phyloP scores from a whole-genome alignment of 2,797 vertebrate genomes.

The Poliocrania exsul region DNA sequence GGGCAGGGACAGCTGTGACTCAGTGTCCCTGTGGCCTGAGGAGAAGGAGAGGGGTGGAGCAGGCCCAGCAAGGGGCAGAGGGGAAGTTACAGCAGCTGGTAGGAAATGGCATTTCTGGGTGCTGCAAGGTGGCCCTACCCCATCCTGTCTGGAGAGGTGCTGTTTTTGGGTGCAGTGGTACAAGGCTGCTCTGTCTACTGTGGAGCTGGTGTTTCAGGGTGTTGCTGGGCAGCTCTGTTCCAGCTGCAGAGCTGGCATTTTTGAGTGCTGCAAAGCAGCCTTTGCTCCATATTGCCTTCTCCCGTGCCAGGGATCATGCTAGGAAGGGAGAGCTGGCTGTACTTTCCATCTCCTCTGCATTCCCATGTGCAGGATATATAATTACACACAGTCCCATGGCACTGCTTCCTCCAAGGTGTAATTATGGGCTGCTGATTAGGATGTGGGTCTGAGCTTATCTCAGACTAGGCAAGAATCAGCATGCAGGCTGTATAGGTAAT shows the following conservation, averaged over 20 bases:
- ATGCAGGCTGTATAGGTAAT: fast-evolving
- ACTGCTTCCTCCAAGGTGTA: neutral
- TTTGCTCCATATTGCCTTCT: neutral
- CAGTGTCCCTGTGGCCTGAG: neutral
- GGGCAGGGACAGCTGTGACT: neutral
- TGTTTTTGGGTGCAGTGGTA: neutral
- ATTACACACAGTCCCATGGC: neutral
- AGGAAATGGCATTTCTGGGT: neutral
- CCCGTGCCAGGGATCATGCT: neutral
- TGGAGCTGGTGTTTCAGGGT: neutral
- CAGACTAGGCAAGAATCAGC: neutral
- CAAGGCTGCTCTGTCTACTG: neutral
- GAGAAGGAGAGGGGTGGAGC: neutral
- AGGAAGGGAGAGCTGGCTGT: neutral
- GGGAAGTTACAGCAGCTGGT: slow-evolving; percentile 12
- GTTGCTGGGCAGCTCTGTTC: neutral
- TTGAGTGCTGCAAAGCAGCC: neutral
- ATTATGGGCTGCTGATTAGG: neutral
- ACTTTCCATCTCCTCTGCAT: neutral
- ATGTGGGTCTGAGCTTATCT: neutral
- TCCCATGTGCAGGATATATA: neutral
- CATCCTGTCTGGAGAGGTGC: neutral
- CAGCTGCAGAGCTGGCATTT: neutral
- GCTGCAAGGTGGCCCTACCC: neutral
- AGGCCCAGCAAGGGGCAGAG: neutral